Evolutionary conservation across 2,888 invertebrate species (phyloP).

Genomic region (Drosophila niveifrons): DNA sequence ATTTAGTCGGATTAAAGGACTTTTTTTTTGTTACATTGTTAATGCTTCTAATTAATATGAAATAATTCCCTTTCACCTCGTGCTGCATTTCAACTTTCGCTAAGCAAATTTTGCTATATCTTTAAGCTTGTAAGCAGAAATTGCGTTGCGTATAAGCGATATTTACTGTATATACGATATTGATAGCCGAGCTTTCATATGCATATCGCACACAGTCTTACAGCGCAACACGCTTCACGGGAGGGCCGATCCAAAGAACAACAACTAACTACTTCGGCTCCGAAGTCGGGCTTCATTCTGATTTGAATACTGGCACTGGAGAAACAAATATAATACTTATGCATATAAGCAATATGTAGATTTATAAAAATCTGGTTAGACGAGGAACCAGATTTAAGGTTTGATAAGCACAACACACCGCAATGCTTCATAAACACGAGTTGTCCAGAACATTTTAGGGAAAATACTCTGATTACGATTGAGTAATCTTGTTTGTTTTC

Average conservation of each 20-base stretch:
- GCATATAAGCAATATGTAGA: slow-evolving; percentile 47
- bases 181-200: slow-evolving; percentile 20
- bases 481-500: background rate
- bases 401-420: slow-evolving; percentile 41
- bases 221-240: slow-evolving; percentile 30
- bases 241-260: slow-evolving; percentile 47
- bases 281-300: slow-evolving; percentile 47
- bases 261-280: slow-evolving; percentile 37
- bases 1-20: too few relatives aligned
- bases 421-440: background rate
- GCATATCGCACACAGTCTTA: slow-evolving; percentile 29
- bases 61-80: too few relatives aligned
- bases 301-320: slow-evolving; percentile 68
- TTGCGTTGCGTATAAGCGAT: slow-evolving; percentile 43
- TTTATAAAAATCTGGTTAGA: slow-evolving; percentile 37
- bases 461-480: background rate
- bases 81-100: too few relatives aligned
- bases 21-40: too few relatives aligned
- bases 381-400: slow-evolving; percentile 65
- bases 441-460: slow-evolving; percentile 1
- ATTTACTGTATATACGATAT: slow-evolving; percentile 30
- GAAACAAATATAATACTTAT: slow-evolving; percentile 28
- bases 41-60: too few relatives aligned
- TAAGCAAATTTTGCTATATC: too few relatives aligned
- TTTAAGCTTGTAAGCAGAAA: background rate